Base-by-base conservation (phyloP, 2,888 invertebrate genomes). In the Thymelicus sylvestris region DNA sequence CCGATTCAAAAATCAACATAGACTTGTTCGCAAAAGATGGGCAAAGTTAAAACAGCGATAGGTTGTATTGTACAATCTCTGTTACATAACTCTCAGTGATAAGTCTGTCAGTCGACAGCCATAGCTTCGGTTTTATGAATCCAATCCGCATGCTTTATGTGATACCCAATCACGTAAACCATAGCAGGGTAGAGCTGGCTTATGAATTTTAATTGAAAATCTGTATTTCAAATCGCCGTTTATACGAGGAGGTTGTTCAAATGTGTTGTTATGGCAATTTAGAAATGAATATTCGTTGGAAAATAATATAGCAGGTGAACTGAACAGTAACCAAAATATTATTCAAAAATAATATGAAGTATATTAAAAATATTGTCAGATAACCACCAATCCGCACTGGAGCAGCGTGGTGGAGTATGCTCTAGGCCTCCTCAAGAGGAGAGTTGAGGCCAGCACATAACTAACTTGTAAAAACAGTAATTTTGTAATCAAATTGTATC, bases 71-170 rank as follows among this genome's bases (percentile, higher is more conserved):
- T 47, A 50, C 15, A 47, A 62, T 50, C 15, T 52, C 60, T n/a
- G 41, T 50, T 10, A 44, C 19, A 47, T 63, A 55, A 61, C 62
- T 47, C 55, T 24, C 24, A 55, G 55, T 41, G 62, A 68, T 68
- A 62, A 62, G 44, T 68, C 62, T 52, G 62, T n/a, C 55, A 52
- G 44, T 31, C 39, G 60, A 60, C 66, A 66, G 60, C 55, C 62
- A 31, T 63, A 63, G 55, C 63, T 68, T 52, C 57, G 47, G 52
- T 63, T 68, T 68, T 67, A 67, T 67, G 67, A 47, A 47, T 55
- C 63, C 68, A 68, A 68, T 68, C 68, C 68, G 19, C 67, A 10
- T 55, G 63, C 7, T 63, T 68, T 68, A 68, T 68, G 68, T 52
- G 62, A 15, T 55, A 57, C 24, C 57, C 65, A 50, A 65, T 55